Conservation (phyloP, 2,113 vertebrate species). For the Thymallus thymallus region DNA sequence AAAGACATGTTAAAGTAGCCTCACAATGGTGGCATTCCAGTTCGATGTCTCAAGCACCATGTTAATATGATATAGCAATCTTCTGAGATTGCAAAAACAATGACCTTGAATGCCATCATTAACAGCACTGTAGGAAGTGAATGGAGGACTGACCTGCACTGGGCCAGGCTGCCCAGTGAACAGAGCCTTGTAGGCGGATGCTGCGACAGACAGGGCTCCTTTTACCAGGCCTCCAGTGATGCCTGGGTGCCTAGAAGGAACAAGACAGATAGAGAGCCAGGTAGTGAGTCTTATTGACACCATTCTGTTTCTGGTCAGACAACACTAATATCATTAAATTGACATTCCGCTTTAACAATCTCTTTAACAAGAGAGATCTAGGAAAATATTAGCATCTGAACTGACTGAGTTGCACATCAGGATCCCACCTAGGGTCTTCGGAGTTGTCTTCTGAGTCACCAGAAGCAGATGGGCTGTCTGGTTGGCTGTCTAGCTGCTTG, state of each 20-base stretch:
- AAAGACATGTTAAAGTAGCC: no score
- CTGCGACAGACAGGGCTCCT: conserved; percentile 91
- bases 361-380: no score
- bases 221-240: conserved; percentile 89
- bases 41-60: no score
- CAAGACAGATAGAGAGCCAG: neutral
- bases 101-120: no score
- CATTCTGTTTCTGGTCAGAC: no score
- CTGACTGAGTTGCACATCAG: neutral
- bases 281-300: no score
- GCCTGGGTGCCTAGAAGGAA: conserved; percentile 58
- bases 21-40: no score
- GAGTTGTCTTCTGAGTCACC: conserved; percentile 36
- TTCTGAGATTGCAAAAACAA: neutral
- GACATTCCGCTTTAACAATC: no score
- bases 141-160: conserved; percentile 74
- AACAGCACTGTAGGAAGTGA: neutral
- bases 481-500: conserved; percentile 1
- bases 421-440: conserved; percentile 48
- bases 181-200: conserved; percentile 94
- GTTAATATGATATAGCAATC: neutral
- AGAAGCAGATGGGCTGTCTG: conserved; percentile 22
- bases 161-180: conserved; percentile 84
- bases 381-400: no score
- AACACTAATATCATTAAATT: no score